Percentiles rank a stretch among this genome's conserved stretches.
phyloP scores from a whole-genome alignment of 2,113 vertebrate species.

The Cichladusa arquata region DNA sequence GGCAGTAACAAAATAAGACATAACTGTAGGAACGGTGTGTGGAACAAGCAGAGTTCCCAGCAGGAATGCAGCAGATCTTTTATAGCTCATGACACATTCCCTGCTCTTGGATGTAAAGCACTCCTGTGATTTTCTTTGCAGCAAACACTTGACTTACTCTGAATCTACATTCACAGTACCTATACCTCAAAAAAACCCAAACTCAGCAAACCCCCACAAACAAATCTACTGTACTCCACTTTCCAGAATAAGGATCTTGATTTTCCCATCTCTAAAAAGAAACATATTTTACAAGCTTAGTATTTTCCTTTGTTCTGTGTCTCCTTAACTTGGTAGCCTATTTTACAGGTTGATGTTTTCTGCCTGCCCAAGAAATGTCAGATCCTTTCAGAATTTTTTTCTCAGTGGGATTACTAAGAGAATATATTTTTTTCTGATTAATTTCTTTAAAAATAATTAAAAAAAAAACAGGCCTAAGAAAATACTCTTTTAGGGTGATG shows the following conservation, averaged over 20 bases:
- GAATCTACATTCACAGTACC: neutral
- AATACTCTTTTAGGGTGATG: neutral
- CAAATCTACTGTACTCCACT: neutral
- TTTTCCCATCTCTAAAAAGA: neutral
- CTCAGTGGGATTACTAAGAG: neutral
- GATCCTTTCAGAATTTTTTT: neutral
- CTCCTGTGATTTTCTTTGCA: neutral
- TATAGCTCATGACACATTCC: neutral
- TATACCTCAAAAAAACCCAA: neutral
- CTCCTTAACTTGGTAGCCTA: neutral
- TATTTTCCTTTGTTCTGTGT: neutral
- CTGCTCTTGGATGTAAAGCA: neutral
- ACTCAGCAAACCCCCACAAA: neutral
- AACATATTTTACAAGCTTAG: neutral
- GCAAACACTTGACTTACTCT: neutral
- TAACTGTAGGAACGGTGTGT: neutral
- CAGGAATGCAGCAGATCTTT: neutral
- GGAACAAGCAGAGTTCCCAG: neutral
- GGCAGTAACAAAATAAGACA: neutral
- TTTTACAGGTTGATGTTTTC: neutral
- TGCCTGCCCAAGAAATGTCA: neutral
- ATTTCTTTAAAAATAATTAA: neutral
- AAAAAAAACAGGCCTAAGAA: neutral
- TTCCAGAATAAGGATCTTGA: neutral
- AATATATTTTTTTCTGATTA: neutral